Base-by-base conservation (phyloP, 2,888 invertebrate species). In the Harpagoxenus sublaevis region DNA sequence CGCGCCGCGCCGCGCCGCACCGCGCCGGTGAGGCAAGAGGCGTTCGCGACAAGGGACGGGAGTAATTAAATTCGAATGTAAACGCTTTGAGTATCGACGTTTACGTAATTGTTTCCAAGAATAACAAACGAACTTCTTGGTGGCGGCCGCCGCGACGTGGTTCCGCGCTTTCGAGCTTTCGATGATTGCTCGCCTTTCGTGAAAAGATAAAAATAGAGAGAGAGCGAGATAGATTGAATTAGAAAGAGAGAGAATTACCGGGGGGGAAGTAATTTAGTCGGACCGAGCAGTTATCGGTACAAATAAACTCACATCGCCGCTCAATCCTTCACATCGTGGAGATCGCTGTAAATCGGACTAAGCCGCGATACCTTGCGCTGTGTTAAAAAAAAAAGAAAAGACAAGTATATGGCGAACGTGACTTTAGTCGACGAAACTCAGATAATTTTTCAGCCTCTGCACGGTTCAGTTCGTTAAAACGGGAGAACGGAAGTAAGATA, bases 251-350 rank as follows among this genome's bases (percentile, higher is more conserved):
- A 70, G 77, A 87, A 86, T 87, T 84, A 83, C 84, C 74, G 81
- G 75, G 83, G 78, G 84, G 78, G 88, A 89, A 89, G 86, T 84
- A 89, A 89, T 86, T 89, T 89, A 89, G 85, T 81, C 84, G 79
- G 55, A 9, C 45, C 15, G 65, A 66, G n/a, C 60, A 84, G 87
- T 88, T 88, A 88, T 89, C 77, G 74, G 84, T 82, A 84, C 85
- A 84, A 89, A 88, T 87, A 86, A 87, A 87, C 78, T 84, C 73
- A 48, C 84, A 74, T 79, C 89, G 79, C 35, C 23, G 23, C 53
- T 53, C 53, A 15, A 35, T 23, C 3, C 6, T 9, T 23, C 45
- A 15, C 31, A 60, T 35, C 57, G 42, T 65, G 57, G 75, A 86
- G 28, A 57, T 83, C 81, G 39, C 53, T 75, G 63, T 63, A 71